These are phyloP conservation scores for Crotalus viridis DNA, from an alignment of 2,113 vertebrate genomes.

Conservation along the genomic window DNA sequence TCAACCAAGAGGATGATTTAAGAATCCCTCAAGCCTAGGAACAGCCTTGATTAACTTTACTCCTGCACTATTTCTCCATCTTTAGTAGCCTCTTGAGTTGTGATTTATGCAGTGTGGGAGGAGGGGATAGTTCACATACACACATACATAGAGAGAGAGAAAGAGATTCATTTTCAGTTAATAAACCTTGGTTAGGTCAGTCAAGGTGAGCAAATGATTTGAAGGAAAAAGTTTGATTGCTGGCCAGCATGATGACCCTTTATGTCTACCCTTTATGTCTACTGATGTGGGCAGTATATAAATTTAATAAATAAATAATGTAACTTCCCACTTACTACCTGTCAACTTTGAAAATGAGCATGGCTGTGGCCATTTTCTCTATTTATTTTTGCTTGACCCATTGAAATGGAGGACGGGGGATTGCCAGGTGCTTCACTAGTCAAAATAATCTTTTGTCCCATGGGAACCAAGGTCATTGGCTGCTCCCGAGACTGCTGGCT, in stretches of 20 bases:
- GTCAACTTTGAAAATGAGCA: too few relatives aligned
- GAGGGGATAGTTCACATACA: not conserved
- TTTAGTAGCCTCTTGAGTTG: not conserved
- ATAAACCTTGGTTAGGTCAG: not conserved
- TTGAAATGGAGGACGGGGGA: too few relatives aligned
- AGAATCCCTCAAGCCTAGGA: not conserved
- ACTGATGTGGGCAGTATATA: not conserved
- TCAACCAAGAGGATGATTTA: not conserved
- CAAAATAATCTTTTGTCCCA: too few relatives aligned
- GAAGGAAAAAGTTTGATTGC: not conserved
- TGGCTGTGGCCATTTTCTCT: too few relatives aligned
- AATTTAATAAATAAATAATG: not conserved
- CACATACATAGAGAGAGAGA: not conserved
- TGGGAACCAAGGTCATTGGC: too few relatives aligned
- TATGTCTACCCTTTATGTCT: not conserved
- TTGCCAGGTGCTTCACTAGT: too few relatives aligned
- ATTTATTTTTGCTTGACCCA: too few relatives aligned
- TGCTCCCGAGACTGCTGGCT: too few relatives aligned
- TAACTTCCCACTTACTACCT: too few relatives aligned
- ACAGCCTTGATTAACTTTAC: not conserved
- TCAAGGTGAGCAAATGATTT: not conserved
- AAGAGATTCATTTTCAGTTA: not conserved
- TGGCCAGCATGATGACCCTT: not conserved
- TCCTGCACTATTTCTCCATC: not conserved
- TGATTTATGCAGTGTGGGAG: not conserved